Evolutionary conservation across 2,113 vertebrate genomes (phyloP).

Genomic region (human (Homo sapiens)): DNA sequence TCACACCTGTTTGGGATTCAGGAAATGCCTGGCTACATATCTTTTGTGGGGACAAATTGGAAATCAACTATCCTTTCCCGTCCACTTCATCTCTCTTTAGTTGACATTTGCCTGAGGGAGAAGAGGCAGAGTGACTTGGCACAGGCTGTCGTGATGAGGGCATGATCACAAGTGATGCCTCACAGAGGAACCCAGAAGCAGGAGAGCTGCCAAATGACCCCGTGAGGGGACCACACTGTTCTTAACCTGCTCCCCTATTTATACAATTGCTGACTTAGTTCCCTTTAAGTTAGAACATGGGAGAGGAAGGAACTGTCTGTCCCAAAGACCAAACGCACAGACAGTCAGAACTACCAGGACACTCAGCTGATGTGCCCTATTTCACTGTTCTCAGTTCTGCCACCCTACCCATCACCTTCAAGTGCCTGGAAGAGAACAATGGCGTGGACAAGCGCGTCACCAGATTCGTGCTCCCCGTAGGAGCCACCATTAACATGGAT

Average conservation of each 20-base stretch:
- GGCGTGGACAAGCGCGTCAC: slow-evolving; percentile 95
- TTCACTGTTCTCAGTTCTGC: slow-evolving; percentile 87
- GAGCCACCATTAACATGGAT: slow-evolving; percentile 98
- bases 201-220: background rate
- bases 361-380: background rate
- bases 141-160: background rate
- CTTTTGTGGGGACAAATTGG: background rate
- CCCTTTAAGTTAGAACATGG: background rate
- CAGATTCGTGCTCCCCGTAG: slow-evolving; percentile 95
- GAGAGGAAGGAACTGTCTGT: slow-evolving; percentile 56
- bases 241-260: background rate
- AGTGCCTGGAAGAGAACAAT: slow-evolving; percentile 96
- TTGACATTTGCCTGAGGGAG: background rate
- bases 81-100: background rate
- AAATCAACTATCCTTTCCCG: background rate
- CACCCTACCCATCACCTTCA: slow-evolving; percentile 96
- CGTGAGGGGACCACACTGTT: background rate
- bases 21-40: background rate
- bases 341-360: background rate
- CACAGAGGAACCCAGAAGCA: slow-evolving; percentile 2
- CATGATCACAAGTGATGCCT: background rate
- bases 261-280: slow-evolving; percentile 42
- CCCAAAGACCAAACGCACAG: background rate
- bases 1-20: background rate
- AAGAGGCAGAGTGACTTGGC: background rate